These are phyloP conservation scores for Keiferia lycopersicella DNA, from an alignment of 2,888 invertebrate genomes.

Conservation along the genomic window DNA sequence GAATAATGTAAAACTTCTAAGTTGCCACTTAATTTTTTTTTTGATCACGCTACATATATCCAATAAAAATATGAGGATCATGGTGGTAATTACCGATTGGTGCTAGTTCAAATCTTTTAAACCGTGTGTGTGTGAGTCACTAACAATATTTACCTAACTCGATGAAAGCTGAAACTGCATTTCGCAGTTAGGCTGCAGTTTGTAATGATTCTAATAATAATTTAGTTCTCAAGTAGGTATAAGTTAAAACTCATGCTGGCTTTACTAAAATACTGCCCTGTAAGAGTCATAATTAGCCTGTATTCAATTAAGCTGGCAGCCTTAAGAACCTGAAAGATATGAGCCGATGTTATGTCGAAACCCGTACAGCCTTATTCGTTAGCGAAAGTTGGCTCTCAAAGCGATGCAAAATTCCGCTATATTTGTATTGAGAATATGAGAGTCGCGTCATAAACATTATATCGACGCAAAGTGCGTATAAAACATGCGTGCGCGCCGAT, in stretches of 20 bases:
- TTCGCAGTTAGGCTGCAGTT: not conserved
- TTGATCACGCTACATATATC: too few relatives aligned
- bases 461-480: slow-evolving; percentile 44
- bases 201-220: not conserved
- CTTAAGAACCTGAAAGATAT: slow-evolving; percentile 36
- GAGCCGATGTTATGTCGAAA: slow-evolving; percentile 49
- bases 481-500: slow-evolving; percentile 37
- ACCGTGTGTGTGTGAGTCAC: too few relatives aligned
- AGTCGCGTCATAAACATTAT: slow-evolving; percentile 52
- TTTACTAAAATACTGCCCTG: slow-evolving; percentile 40
- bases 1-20: too few relatives aligned
- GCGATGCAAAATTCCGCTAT: slow-evolving; percentile 59
- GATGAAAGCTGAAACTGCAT: too few relatives aligned
- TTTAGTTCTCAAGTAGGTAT: not conserved
- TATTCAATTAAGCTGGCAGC: slow-evolving; percentile 43
- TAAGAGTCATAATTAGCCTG: slow-evolving; percentile 44
- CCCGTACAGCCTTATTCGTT: slow-evolving; percentile 61
- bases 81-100: too few relatives aligned
- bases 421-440: slow-evolving; percentile 47
- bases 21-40: too few relatives aligned
- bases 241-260: slow-evolving; percentile 4
- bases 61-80: too few relatives aligned
- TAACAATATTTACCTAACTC: too few relatives aligned
- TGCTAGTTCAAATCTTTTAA: too few relatives aligned
- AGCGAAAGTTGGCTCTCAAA: slow-evolving; percentile 64